phyloP scores from a whole-genome alignment of 2,113 vertebrate species.

The Percopsis transmontana region DNA sequence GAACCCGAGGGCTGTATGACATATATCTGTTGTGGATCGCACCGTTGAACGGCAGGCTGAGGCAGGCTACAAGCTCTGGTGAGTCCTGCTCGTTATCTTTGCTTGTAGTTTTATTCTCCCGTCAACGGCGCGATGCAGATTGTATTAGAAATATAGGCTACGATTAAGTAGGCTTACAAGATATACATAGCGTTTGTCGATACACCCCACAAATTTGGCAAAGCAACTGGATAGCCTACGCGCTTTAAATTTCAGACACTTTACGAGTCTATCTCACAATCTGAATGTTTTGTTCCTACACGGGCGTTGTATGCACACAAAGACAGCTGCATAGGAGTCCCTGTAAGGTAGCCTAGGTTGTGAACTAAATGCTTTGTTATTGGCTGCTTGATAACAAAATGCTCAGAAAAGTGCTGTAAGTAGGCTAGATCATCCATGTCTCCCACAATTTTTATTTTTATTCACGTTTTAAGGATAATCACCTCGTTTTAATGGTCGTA shows the following conservation, averaged over 20 bases:
- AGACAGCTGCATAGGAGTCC: constrained; percentile 54
- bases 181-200: no score
- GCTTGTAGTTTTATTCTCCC: constrained; percentile 37
- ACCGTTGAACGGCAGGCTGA: constrained; percentile 53
- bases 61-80: constrained; percentile 55
- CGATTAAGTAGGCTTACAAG: no score
- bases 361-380: no score
- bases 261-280: not conserved
- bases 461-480: not conserved
- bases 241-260: no score
- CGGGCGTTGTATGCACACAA: constrained; percentile 69
- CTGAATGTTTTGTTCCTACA: constrained; percentile 53
- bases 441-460: not conserved
- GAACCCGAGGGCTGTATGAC: constrained; percentile 25
- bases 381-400: no score
- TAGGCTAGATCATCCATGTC: not conserved
- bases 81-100: constrained; percentile 56
- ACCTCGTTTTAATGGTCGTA: not conserved
- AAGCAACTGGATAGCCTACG: no score
- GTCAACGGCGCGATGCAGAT: not conserved
- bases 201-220: no score
- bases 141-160: not conserved
- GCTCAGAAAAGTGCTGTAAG: no score
- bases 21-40: constrained; percentile 47
- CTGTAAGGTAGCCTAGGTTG: constrained; percentile 45